These are phyloP conservation scores for Orthonyx spaldingii DNA, from an alignment of 2,113 vertebrate genomes.

Conservation along the genomic window DNA sequence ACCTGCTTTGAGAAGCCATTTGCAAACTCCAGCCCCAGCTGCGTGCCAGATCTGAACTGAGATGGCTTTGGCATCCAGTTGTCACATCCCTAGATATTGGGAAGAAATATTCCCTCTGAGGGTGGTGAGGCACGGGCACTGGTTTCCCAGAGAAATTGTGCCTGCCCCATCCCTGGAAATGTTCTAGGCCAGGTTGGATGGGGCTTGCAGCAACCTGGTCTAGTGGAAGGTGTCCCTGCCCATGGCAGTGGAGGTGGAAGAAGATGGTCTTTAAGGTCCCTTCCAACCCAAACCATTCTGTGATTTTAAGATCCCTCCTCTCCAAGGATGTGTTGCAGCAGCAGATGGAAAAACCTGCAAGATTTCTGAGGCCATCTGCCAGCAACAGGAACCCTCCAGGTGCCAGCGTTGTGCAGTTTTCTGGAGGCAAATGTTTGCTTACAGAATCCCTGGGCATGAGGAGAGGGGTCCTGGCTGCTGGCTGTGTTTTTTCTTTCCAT, in stretches of 20 bases:
- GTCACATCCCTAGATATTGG: background rate
- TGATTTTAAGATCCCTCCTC: background rate
- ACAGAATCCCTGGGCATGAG: background rate
- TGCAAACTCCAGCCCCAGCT: background rate
- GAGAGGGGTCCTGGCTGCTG: background rate
- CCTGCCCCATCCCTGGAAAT: background rate
- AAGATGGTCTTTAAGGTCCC: background rate
- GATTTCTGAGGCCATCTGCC: background rate
- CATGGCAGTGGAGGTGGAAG: background rate
- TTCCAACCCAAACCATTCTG: background rate
- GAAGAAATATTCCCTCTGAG: background rate
- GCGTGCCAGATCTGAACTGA: background rate
- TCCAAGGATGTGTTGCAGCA: background rate
- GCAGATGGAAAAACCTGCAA: background rate
- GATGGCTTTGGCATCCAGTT: background rate
- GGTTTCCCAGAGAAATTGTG: background rate
- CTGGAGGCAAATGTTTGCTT: background rate
- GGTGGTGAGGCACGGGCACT: background rate
- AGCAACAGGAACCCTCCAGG: background rate
- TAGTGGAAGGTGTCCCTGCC: background rate
- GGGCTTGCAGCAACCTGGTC: background rate
- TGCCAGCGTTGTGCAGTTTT: background rate
- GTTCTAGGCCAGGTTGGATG: background rate
- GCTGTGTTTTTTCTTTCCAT: background rate
- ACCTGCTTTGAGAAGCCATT: background rate